Evolutionary conservation across 2,797 vertebrate species (phyloP).

Genomic region (Fistularia commersonii): DNA sequence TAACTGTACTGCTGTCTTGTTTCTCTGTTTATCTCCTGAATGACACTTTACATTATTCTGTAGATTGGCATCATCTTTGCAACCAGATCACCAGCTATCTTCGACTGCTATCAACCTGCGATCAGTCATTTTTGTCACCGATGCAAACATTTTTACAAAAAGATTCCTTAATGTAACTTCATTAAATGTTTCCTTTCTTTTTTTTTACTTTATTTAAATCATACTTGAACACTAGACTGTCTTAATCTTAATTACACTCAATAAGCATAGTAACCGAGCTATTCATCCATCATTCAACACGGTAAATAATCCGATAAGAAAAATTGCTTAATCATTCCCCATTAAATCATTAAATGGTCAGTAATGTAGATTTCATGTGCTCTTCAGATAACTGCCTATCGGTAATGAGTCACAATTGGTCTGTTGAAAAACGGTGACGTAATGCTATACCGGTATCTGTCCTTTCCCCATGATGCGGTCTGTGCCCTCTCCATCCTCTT

Average conservation of each 20-base stretch:
- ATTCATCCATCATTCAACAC: constrained; percentile 9
- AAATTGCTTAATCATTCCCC: constrained; percentile 13
- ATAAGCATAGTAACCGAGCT: neutral
- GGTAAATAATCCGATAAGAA: constrained; percentile 28
- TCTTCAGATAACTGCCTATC: constrained; percentile 36
- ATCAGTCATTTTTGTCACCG: constrained; percentile 6
- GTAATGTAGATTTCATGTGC: constrained; percentile 27
- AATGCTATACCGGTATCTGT: constrained; percentile 85
- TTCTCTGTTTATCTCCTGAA: constrained; percentile 8
- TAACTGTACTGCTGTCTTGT: neutral
- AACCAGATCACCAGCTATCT: constrained; percentile 28
- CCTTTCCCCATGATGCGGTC: constrained; percentile 90
- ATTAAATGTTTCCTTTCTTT: too few species aligned
- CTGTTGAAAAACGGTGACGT: constrained; percentile 40
- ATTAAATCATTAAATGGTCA: constrained; percentile 14
- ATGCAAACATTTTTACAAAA: neutral
- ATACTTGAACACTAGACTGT: too few species aligned
- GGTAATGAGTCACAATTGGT: constrained; percentile 37
- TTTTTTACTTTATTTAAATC: too few species aligned
- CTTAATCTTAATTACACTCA: too few species aligned
- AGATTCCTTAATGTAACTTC: constrained; percentile 3
- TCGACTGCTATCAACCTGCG: constrained; percentile 14
- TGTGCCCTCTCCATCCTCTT: constrained; percentile 84
- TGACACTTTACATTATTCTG: constrained; percentile 22
- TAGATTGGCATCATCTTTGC: constrained; percentile 16